Conservation (phyloP, 2,888 invertebrate genomes). For the Phengaris arion region DNA sequence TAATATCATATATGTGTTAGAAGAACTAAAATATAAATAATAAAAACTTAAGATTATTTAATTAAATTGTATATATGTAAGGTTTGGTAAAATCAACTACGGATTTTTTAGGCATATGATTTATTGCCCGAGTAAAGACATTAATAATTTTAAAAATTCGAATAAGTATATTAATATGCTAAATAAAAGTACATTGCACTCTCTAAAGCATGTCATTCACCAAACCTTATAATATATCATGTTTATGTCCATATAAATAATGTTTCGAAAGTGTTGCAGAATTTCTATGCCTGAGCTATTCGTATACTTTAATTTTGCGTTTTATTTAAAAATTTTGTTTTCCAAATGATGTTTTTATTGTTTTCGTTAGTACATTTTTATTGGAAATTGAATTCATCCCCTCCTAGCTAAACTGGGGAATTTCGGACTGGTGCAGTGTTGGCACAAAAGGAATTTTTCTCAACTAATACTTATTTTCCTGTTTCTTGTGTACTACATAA, state of each 20-base stretch:
- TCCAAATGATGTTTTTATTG: conserved; percentile 18
- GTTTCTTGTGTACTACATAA: conserved; percentile 29
- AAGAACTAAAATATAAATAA: not conserved
- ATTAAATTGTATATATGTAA: not conserved
- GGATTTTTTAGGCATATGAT: too few species aligned
- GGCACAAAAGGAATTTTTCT: not conserved
- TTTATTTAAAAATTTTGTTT: conserved; percentile 28
- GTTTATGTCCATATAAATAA: not conserved
- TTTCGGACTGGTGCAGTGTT: not conserved
- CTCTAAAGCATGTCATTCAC: too few species aligned
- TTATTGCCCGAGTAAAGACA: too few species aligned
- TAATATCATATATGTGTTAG: not conserved
- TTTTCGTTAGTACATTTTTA: not conserved
- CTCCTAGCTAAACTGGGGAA: conserved; percentile 25
- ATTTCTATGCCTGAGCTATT: conserved; percentile 28
- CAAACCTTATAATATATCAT: not conserved
- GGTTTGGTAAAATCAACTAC: too few species aligned
- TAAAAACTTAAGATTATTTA: not conserved
- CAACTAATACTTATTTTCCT: conserved; percentile 6
- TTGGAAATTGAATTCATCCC: not conserved
- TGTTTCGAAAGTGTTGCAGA: conserved; percentile 19
- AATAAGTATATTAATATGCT: too few species aligned
- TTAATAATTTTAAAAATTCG: too few species aligned
- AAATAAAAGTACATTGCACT: too few species aligned
- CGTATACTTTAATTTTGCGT: conserved; percentile 12